These are phyloP conservation scores for Podarcis cretensis DNA, from an alignment of 2,113 vertebrate species.

Conservation along the genomic window DNA sequence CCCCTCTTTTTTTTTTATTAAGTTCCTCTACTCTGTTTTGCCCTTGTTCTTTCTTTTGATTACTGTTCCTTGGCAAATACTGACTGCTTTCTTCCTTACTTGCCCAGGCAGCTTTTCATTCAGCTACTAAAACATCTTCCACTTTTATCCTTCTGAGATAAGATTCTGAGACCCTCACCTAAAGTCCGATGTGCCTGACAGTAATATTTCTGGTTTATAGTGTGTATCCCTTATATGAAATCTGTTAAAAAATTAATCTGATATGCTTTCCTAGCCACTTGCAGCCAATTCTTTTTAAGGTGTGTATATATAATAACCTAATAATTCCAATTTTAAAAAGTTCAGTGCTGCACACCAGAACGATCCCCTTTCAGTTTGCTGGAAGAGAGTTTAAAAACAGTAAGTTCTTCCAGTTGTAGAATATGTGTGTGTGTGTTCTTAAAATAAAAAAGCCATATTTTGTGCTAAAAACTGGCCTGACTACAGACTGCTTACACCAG, in stretches of 20 bases:
- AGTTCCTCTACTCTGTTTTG: slow-evolving; percentile 31
- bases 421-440: not conserved
- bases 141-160: slow-evolving; percentile 10
- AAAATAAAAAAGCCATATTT: not conserved
- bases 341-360: rapidly evolving
- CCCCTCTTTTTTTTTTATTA: not conserved
- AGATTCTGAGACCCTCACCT: not conserved
- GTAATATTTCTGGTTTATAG: not conserved
- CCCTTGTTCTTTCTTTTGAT: slow-evolving; percentile 50
- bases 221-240: slow-evolving; percentile 9
- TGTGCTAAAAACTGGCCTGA: not conserved
- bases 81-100: not conserved
- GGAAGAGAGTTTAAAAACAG: slow-evolving; percentile 15
- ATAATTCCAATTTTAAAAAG: slow-evolving; percentile 25
- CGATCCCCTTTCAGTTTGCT: slow-evolving; percentile 23
- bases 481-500: not conserved
- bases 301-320: not conserved
- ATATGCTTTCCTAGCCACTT: not conserved
- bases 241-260: not conserved
- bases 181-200: slow-evolving; percentile 22
- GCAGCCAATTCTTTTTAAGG: not conserved
- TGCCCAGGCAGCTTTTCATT: not conserved
- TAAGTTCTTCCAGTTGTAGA: not conserved
- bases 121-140: not conserved
- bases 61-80: slow-evolving; percentile 24